phyloP scores from a whole-genome alignment of 2,888 invertebrate species.

The Dasypolia templi region DNA sequence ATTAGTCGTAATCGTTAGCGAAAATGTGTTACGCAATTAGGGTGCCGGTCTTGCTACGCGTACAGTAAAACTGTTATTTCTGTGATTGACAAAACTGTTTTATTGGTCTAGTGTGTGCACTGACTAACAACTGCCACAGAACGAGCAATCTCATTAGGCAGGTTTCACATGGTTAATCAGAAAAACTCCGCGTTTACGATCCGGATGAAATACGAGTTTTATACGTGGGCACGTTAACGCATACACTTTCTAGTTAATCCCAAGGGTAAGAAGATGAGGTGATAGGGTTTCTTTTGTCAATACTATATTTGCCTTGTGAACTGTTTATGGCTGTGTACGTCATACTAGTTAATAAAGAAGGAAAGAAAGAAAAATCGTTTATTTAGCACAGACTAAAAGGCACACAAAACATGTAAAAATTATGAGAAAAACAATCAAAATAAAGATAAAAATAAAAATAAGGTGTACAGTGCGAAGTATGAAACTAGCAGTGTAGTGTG shows the following conservation, averaged over 20 bases:
- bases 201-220: constrained; percentile 42
- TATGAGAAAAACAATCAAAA: no score
- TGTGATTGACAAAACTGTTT: background rate
- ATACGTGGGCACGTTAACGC: constrained; percentile 31
- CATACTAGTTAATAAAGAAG: no score
- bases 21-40: no score
- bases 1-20: no score
- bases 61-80: background rate
- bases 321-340: background rate
- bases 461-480: no score
- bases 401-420: no score
- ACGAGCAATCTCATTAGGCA: constrained; percentile 58
- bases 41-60: no score
- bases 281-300: constrained; percentile 8
- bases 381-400: no score
- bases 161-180: constrained; percentile 68
- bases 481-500: no score
- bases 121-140: constrained; percentile 12
- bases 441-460: no score
- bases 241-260: constrained; percentile 30
- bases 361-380: no score
- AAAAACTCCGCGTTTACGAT: constrained; percentile 52
- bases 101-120: background rate
- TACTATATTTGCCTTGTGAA: background rate
- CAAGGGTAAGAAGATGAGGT: background rate